Base-by-base conservation (phyloP, 2,113 vertebrate species). In the Dromas ardeola region DNA sequence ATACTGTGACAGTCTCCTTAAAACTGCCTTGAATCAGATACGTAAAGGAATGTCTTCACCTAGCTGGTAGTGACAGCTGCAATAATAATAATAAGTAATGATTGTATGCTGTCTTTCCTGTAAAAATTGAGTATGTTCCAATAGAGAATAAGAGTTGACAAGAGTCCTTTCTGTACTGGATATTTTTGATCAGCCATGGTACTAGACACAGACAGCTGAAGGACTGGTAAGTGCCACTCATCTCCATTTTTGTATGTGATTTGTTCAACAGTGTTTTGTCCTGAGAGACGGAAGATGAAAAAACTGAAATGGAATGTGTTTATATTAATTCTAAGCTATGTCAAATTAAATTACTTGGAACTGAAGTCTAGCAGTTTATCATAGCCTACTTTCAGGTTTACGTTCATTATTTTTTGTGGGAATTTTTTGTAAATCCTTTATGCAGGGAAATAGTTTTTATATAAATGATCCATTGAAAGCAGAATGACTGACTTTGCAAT, bases 271-370 rank as follows among this genome's bases (percentile, higher is more conserved):
- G 2, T 40, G 32, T 50, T 74, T 71, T 74, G 74, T 83, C 58
- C 84, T 85, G 27, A 90, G 88, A 91, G 40, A 45, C n/a, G 59
- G 38, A 83, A 80, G 49, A 74, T 81, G 18, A 76, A 89, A 93
- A 93, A 73, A 77, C 2, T 40, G 34, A 62, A 76, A 81, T 47
- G 65, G 76, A 95, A 91, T 91, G 73, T 90, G 71, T 87, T 97
- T 89, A 58, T 81, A 85, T 82, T 77, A 76, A 70, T 93, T 80
- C 58, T 53, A 69, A 95, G 76, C 86, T 89, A 49, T 94, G 85
- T 61, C 65, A 76, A 94, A 93, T 95, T 63, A 59, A 95, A 87
- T 94, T 95, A 95, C n/a, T 91, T 89, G 86, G 74, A 96, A 92
- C 81, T 45, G 29, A 89, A 91, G 23, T 65, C 22, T 43, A 80